Conservation (phyloP, 2,113 vertebrate genomes). For the Dunckerocampus dactyliophorus region DNA sequence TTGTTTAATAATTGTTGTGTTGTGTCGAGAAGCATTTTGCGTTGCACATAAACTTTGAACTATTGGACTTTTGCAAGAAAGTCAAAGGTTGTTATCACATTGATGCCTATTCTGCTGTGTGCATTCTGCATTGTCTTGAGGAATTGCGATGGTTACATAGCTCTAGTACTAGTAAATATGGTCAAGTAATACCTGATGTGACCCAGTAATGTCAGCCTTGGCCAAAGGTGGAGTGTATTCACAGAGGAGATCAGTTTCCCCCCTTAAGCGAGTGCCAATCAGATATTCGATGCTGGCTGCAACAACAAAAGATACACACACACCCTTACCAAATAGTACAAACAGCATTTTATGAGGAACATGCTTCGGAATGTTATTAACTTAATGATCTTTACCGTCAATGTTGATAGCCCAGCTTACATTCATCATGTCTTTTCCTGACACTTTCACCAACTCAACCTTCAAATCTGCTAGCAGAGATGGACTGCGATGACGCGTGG, state of each 20-base stretch:
- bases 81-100: too few species aligned
- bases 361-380: background rate
- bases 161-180: background rate
- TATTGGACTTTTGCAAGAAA: too few species aligned
- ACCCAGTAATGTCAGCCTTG: background rate
- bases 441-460: conserved; percentile 20
- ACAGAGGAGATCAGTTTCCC: fast-evolving
- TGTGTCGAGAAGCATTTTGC: too few species aligned
- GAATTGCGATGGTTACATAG: too few species aligned
- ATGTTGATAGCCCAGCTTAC: conserved; percentile 75
- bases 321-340: too few species aligned
- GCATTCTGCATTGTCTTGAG: too few species aligned
- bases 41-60: too few species aligned
- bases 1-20: too few species aligned
- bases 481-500: background rate
- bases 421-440: conserved; percentile 42
- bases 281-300: conserved; percentile 45
- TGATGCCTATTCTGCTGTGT: too few species aligned
- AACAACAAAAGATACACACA: background rate
- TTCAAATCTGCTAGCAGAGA: conserved; percentile 47
- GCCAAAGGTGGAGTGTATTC: conserved; percentile 36
- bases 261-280: background rate
- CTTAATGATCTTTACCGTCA: conserved; percentile 62
- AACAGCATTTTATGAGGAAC: background rate
- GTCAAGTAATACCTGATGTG: conserved; percentile 34